Conservation (phyloP, 2,888 invertebrate genomes). For the Cosmopolites sordidus region DNA sequence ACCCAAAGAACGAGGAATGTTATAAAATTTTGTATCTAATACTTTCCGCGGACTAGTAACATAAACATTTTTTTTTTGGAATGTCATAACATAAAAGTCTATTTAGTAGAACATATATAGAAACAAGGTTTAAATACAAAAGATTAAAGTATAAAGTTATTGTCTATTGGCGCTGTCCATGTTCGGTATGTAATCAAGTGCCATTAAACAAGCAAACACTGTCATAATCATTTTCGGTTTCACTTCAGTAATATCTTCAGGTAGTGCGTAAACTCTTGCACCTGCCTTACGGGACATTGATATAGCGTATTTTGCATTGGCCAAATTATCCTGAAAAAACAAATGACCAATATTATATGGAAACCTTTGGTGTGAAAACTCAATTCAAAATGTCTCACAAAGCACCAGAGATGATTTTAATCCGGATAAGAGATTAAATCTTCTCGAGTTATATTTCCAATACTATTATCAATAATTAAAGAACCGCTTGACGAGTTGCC, state of each 20-base stretch:
- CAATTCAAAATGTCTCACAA: too few species aligned
- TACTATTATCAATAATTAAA: too few species aligned
- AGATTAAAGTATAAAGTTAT: constrained; percentile 21
- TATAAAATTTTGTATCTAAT: constrained; percentile 32
- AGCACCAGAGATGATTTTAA: too few species aligned
- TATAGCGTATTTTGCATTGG: constrained; percentile 99
- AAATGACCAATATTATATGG: too few species aligned
- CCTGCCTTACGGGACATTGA: constrained; percentile 97
- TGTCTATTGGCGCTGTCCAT: constrained; percentile 57
- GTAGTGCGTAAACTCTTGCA: constrained; percentile 95
- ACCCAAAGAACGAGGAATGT: constrained; percentile 30
- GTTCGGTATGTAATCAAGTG: constrained; percentile 88
- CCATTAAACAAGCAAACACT: constrained; percentile 98
- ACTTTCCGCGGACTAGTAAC: constrained; percentile 31
- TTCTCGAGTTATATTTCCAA: too few species aligned
- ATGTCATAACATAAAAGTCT: constrained; percentile 26
- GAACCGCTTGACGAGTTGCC: too few species aligned
- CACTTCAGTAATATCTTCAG: constrained; percentile 97
- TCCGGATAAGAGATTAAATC: too few species aligned
- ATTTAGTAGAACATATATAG: constrained; percentile 21
- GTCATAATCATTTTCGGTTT: constrained; percentile 99
- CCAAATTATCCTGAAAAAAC: constrained; percentile 77
- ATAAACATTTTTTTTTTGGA: constrained; percentile 29
- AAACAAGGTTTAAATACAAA: constrained; percentile 19
- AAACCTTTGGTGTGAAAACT: too few species aligned